Percentiles rank a stretch among this genome's conserved stretches.
Conservation (phyloP, 2,113 vertebrate species). For the Microcebus lehilahytsara region DNA sequence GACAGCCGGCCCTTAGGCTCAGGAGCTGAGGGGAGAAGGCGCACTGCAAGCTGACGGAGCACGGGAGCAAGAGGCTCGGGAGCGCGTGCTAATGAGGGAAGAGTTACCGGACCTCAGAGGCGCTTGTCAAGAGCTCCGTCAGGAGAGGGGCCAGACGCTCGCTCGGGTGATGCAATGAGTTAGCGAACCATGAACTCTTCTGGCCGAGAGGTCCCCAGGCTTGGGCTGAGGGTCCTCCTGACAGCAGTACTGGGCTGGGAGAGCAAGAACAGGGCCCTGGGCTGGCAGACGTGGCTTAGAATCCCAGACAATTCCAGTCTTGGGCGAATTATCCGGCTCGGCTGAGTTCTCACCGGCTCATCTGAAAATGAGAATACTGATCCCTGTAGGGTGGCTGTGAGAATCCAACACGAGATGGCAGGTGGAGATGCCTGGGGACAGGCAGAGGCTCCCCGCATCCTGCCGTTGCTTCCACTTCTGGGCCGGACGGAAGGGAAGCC, state of each 20-base stretch:
- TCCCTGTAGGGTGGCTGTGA: background rate
- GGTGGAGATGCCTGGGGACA: background rate
- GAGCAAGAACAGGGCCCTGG: background rate
- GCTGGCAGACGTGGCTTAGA: background rate
- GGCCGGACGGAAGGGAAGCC: background rate
- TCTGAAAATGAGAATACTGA: background rate
- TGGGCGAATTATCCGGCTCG: background rate
- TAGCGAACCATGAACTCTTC: background rate
- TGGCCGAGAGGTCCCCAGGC: background rate
- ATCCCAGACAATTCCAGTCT: background rate
- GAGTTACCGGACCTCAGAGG: background rate
- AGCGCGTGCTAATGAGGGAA: background rate
- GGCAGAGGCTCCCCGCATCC: too few species aligned
- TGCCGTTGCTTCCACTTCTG: background rate
- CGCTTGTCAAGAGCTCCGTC: background rate
- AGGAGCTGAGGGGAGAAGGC: background rate
- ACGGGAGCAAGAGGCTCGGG: background rate
- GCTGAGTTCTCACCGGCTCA: background rate
- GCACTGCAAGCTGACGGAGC: background rate
- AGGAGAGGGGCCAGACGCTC: background rate
- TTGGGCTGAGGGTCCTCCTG: background rate
- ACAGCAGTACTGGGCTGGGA: rapidly evolving
- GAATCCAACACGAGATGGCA: rapidly evolving
- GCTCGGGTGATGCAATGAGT: background rate
- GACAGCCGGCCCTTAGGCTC: background rate